A percentile compares a stretch with the other conserved stretches of the same genome.
These are phyloP conservation scores for Trematomus loennbergii DNA, from an alignment of 2,113 vertebrate species.

Conservation along the genomic window DNA sequence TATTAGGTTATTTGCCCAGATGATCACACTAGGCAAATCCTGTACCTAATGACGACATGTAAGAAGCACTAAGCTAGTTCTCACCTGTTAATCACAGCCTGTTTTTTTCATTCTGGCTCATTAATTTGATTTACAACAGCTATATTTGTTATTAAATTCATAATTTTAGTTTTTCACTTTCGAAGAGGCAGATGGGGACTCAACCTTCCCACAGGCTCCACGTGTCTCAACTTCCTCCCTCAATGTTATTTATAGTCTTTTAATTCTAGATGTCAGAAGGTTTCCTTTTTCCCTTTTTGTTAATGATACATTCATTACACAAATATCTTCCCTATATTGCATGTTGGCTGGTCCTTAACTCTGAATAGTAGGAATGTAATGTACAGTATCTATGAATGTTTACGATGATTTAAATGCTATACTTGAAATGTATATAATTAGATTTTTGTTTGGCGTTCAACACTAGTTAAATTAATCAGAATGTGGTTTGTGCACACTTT, in stretches of 20 bases:
- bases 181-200: slow-evolving; percentile 57
- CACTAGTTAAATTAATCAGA: not conserved
- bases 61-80: slow-evolving; percentile 35
- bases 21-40: slow-evolving; percentile 37
- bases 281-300: not conserved
- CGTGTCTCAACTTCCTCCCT: slow-evolving; percentile 30
- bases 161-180: slow-evolving; percentile 60
- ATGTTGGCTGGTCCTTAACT: not conserved
- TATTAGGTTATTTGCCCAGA: slow-evolving; percentile 44
- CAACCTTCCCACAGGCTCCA: slow-evolving; percentile 75
- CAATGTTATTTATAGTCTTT: slow-evolving; percentile 69
- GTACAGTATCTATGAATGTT: not conserved
- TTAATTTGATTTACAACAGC: slow-evolving; percentile 72
- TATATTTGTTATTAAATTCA: slow-evolving; percentile 68
- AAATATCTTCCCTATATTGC: not conserved
- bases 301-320: slow-evolving; percentile 33
- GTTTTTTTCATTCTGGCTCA: slow-evolving; percentile 53
- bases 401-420: not conserved
- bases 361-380: not conserved
- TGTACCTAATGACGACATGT: slow-evolving; percentile 18
- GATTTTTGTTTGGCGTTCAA: not conserved
- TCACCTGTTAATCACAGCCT: slow-evolving; percentile 59
- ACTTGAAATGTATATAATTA: too few relatives aligned
- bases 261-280: slow-evolving; percentile 68
- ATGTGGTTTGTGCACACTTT: not conserved